Evolutionary conservation across 1,140 invertebrate genomes (phyloP).

Genomic region (Cydia strobilella): DNA sequence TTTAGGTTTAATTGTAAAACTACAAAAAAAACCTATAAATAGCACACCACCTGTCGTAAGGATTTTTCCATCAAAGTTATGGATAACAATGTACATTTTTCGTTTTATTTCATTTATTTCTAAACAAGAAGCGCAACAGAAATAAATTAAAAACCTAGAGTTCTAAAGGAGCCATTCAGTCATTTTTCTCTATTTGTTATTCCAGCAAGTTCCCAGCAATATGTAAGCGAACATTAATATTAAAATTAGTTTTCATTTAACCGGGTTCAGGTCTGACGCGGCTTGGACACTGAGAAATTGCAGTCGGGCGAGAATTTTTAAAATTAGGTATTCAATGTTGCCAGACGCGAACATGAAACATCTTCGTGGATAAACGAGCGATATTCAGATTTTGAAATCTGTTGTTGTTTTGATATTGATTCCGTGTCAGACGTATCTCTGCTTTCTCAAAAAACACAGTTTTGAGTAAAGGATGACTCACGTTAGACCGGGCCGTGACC

Average conservation of each 20-base stretch:
- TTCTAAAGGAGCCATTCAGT: slow-evolving; percentile 1
- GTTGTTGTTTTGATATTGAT: no score
- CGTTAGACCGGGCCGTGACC: no score
- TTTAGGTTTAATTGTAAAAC: no score
- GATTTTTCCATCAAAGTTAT: background rate
- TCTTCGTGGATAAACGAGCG: background rate
- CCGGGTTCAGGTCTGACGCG: slow-evolving; percentile 18
- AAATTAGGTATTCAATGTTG: slow-evolving; percentile 25
- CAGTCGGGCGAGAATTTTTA: slow-evolving; percentile 3
- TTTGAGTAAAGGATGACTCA: no score
- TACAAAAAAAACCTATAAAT: no score
- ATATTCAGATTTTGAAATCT: no score
- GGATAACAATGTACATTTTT: background rate
- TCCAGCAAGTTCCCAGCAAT: slow-evolving; percentile 1
- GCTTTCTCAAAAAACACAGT: no score
- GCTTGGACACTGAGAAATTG: slow-evolving; percentile 30
- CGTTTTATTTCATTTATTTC: background rate
- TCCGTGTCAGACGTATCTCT: no score
- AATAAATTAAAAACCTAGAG: background rate
- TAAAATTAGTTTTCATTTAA: slow-evolving; percentile 35
- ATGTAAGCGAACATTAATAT: slow-evolving; percentile 28
- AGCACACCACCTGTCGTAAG: slow-evolving; percentile 31
- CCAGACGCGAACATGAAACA: slow-evolving; percentile 18
- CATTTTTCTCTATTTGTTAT: slow-evolving; percentile 13
- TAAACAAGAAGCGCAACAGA: background rate